These are phyloP conservation scores for Colostygia pectinataria DNA, from an alignment of 2,888 invertebrate genomes.

Conservation along the genomic window DNA sequence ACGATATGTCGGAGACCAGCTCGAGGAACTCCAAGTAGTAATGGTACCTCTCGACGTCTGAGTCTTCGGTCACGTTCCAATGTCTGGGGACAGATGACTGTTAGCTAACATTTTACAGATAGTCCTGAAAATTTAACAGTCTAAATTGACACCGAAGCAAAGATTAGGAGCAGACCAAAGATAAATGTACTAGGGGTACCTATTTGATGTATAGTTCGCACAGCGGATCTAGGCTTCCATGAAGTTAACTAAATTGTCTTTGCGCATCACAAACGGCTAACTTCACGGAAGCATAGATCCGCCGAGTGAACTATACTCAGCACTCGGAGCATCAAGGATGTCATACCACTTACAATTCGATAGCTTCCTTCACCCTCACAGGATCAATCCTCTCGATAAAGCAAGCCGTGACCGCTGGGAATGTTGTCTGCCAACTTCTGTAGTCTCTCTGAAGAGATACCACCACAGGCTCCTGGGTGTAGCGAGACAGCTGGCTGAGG, in stretches of 20 bases:
- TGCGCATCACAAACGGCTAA: no score
- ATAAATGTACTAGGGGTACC: no score
- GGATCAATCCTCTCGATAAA: constrained; percentile 60
- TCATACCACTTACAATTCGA: constrained; percentile 47
- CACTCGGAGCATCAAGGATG: no score
- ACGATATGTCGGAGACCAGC: constrained; percentile 70
- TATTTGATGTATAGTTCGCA: no score
- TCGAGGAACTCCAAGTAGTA: constrained; percentile 73
- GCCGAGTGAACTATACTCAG: no score
- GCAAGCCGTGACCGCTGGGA: constrained; percentile 76
- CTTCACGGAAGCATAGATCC: no score
- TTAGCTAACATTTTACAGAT: no score
- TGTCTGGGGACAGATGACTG: constrained; percentile 39
- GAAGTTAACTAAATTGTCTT: no score
- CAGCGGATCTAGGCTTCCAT: no score
- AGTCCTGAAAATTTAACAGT: no score
- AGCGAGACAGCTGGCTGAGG: constrained; percentile 64
- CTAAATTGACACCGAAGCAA: no score
- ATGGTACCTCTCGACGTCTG: constrained; percentile 55
- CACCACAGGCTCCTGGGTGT: constrained; percentile 70
- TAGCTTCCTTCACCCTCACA: constrained; percentile 54
- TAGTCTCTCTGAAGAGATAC: constrained; percentile 74
- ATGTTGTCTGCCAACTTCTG: constrained; percentile 69
- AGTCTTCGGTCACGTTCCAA: constrained; percentile 72
- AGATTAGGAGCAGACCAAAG: no score